phyloP scores from a whole-genome alignment of 2,797 vertebrate species.

The Cephalopachus bancanus region DNA sequence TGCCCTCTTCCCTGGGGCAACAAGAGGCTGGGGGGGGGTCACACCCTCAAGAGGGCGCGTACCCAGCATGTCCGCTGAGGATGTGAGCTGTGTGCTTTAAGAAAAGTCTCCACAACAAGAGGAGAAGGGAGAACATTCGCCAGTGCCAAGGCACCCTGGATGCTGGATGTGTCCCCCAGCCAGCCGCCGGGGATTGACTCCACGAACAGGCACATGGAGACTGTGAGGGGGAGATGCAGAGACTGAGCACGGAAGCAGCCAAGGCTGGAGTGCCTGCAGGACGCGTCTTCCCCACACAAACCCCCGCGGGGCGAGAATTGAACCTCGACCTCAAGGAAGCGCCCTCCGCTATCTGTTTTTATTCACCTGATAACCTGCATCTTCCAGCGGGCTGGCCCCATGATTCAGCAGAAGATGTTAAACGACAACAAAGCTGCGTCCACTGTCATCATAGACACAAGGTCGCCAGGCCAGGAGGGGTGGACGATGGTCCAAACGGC shows the following conservation, averaged over 20 bases:
- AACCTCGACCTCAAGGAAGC: conserved; percentile 71
- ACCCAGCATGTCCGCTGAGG: background rate
- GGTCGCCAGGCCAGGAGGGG: background rate
- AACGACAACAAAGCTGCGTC: conserved; percentile 46
- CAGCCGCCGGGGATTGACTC: background rate
- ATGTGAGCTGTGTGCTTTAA: conserved; percentile 31
- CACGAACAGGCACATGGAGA: background rate
- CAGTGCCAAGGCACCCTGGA: conserved; percentile 50
- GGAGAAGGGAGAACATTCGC: background rate
- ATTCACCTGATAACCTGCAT: conserved; percentile 66
- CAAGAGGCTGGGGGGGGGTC: background rate
- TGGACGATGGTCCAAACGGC: background rate
- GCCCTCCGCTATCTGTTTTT: conserved; percentile 60
- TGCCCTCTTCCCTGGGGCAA: conserved; percentile 34
- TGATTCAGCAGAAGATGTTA: conserved; percentile 52
- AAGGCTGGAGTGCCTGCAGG: conserved; percentile 62
- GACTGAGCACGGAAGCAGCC: conserved; percentile 35
- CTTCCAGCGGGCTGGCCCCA: conserved; percentile 41
- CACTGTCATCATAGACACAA: background rate
- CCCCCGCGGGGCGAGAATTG: conserved; percentile 74
- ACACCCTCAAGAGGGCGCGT: conserved; percentile 52
- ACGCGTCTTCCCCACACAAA: conserved; percentile 70
- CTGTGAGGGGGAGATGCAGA: background rate
- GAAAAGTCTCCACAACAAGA: conserved; percentile 75
- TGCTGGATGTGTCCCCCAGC: conserved; percentile 2